These are phyloP conservation scores for Brassicogethes aeneus DNA, from an alignment of 2,888 invertebrate genomes.

Conservation along the genomic window DNA sequence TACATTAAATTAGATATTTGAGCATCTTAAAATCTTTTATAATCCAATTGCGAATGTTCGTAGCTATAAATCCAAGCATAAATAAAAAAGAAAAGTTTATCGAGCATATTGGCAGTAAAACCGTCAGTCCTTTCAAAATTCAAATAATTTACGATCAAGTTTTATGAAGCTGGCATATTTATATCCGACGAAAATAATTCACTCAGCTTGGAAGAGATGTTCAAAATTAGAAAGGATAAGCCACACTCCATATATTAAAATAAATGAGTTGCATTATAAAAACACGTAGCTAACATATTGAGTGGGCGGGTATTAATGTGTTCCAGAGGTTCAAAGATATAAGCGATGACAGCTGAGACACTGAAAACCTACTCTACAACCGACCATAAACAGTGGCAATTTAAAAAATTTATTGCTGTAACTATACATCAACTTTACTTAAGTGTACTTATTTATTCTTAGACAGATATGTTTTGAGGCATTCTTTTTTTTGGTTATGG, in stretches of 20 bases:
- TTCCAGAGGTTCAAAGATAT: slow-evolving; percentile 32
- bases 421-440: too few relatives aligned
- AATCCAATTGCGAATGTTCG: too few relatives aligned
- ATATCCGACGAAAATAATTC: slow-evolving; percentile 28
- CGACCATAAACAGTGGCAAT: slow-evolving; percentile 22
- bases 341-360: slow-evolving; percentile 35
- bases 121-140: slow-evolving; percentile 25
- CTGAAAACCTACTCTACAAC: slow-evolving; percentile 30
- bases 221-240: slow-evolving; percentile 35
- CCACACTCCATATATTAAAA: slow-evolving; percentile 36
- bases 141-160: slow-evolving; percentile 26
- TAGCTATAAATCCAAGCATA: too few relatives aligned
- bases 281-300: slow-evolving; percentile 37
- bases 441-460: too few relatives aligned
- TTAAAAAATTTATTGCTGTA: slow-evolving; percentile 10
- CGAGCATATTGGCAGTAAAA: slow-evolving; percentile 21
- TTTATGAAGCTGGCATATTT: slow-evolving; percentile 26
- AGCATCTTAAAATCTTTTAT: too few relatives aligned
- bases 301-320: slow-evolving; percentile 37
- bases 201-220: slow-evolving; percentile 25
- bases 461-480: too few relatives aligned
- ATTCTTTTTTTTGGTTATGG: too few relatives aligned
- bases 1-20: too few relatives aligned
- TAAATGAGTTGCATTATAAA: slow-evolving; percentile 38
- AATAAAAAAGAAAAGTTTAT: too few relatives aligned